Conservation (phyloP, 1,140 invertebrate species). For the Bombus consobrinus region DNA sequence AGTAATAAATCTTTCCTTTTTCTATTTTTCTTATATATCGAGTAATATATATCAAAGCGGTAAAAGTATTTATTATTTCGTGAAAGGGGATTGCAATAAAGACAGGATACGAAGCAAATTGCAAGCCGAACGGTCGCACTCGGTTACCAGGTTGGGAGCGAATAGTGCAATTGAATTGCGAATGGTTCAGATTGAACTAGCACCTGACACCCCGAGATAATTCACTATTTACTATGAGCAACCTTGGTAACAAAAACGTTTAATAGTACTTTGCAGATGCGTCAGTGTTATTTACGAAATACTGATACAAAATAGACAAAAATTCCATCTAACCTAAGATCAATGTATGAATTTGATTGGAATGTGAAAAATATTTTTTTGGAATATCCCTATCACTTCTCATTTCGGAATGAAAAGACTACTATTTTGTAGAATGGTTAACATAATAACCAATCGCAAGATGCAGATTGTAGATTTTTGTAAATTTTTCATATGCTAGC, state of each 20-base stretch:
- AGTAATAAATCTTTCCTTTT: too few relatives aligned
- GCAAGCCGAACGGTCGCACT: slow-evolving; percentile 56
- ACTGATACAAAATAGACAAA: slow-evolving; percentile 4
- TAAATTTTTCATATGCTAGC: not conserved
- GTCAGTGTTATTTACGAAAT: slow-evolving; percentile 48
- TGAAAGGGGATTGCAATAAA: slow-evolving; percentile 42
- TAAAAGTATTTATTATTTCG: slow-evolving; percentile 26
- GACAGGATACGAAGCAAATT: slow-evolving; percentile 56
- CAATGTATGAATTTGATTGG: not conserved
- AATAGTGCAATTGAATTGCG: slow-evolving; percentile 73
- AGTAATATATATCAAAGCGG: not conserved
- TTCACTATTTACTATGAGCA: slow-evolving; percentile 69
- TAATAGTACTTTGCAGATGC: slow-evolving; percentile 52
- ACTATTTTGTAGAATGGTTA: too few relatives aligned
- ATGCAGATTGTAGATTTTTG: not conserved
- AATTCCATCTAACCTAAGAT: not conserved
- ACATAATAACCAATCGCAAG: too few relatives aligned
- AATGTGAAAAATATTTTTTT: not conserved
- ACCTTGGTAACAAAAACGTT: slow-evolving; percentile 55
- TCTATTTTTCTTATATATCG: not conserved
- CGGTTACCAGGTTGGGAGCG: slow-evolving; percentile 69
- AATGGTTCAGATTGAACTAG: slow-evolving; percentile 68
- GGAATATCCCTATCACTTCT: not conserved
- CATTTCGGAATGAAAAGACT: too few relatives aligned
- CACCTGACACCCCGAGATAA: slow-evolving; percentile 73